phyloP scores from a whole-genome alignment of 2,797 vertebrate genomes.

The Tadarida brasiliensis region DNA sequence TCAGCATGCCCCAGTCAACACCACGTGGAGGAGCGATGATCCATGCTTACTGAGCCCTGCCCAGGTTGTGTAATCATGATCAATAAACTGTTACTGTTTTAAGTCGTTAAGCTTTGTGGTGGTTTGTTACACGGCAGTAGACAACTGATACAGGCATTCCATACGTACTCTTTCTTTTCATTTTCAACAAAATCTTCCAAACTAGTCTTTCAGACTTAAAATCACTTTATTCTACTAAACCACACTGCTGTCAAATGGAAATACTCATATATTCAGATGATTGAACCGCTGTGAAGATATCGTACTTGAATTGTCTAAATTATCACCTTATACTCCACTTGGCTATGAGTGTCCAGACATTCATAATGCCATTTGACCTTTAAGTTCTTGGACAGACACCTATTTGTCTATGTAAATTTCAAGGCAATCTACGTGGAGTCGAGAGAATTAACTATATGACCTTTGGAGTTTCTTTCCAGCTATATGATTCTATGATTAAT shows the following conservation, averaged over 20 bases:
- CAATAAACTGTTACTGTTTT: background rate
- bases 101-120: background rate
- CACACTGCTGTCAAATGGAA: background rate
- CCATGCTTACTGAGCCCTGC: background rate
- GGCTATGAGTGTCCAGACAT: constrained; percentile 50
- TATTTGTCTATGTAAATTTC: constrained; percentile 78
- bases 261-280: constrained; percentile 16
- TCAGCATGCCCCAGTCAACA: background rate
- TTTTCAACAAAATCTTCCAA: background rate
- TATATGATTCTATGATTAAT: constrained; percentile 71
- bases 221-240: background rate
- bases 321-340: constrained; percentile 18
- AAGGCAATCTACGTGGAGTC: constrained; percentile 55
- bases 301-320: constrained; percentile 16
- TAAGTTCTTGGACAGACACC: constrained; percentile 60
- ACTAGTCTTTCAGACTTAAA: background rate
- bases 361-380: constrained; percentile 70
- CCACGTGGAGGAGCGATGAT: background rate
- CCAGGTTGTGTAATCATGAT: background rate
- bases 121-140: background rate
- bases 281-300: background rate
- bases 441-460: constrained; percentile 77
- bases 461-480: constrained; percentile 75
- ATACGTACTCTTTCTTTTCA: background rate
- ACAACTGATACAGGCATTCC: background rate